Evolutionary conservation across 2,113 vertebrate genomes (phyloP).

Genomic region (Tetraodon nigroviridis): DNA sequence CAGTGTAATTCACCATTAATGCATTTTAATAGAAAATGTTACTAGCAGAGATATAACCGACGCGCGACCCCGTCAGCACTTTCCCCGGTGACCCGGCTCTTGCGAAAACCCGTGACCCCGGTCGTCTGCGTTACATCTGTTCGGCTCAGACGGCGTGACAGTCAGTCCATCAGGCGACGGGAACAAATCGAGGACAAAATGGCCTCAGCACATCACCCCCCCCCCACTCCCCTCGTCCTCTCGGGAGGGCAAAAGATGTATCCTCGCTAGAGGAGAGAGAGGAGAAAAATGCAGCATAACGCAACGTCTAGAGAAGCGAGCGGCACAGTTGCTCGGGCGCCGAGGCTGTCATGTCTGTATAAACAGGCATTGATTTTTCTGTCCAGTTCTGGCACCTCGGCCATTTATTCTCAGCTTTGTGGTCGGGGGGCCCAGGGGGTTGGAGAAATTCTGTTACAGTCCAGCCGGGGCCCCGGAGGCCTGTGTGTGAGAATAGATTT

Average conservation of each 20-base stretch:
- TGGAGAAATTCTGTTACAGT: conserved; percentile 99
- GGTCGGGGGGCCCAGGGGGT: conserved; percentile 93
- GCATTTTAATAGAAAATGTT: neutral
- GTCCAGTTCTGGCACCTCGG: conserved; percentile 94
- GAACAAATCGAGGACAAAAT: conserved; percentile 61
- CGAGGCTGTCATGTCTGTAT: conserved; percentile 97
- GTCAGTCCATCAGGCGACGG: conserved; percentile 44
- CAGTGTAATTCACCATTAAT: neutral
- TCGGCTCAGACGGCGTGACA: conserved; percentile 36
- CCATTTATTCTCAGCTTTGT: conserved; percentile 99
- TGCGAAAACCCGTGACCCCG: conserved; percentile 33
- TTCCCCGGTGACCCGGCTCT: conserved; percentile 24
- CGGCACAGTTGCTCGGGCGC: conserved; percentile 71
- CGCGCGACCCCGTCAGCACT: conserved; percentile 26
- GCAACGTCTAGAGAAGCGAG: conserved; percentile 59
- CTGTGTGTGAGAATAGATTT: conserved; percentile 99
- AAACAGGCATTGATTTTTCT: conserved; percentile 99
- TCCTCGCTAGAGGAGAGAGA: conserved; percentile 42
- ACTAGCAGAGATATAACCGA: neutral
- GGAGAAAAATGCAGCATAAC: conserved; percentile 32
- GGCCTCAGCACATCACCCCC: conserved; percentile 47
- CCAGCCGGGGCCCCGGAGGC: conserved; percentile 87
- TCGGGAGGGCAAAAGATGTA: conserved; percentile 53
- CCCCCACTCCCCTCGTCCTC: conserved; percentile 33
- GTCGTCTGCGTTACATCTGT: conserved; percentile 38